phyloP scores from a whole-genome alignment of 2,113 vertebrate genomes.

The Calonectris borealis region DNA sequence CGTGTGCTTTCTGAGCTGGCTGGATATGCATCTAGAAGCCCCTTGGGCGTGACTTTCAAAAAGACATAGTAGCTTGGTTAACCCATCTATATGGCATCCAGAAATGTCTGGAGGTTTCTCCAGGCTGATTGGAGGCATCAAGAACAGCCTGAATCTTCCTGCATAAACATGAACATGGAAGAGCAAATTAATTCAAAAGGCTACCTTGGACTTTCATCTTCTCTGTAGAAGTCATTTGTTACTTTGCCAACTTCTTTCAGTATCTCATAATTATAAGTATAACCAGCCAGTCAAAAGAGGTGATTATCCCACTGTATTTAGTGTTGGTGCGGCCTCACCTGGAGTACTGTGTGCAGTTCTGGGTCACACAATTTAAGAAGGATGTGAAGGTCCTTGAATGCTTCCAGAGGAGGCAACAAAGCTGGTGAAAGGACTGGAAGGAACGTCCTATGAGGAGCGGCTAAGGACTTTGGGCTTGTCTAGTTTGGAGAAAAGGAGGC shows the following conservation, averaged over 20 bases:
- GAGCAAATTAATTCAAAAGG: neutral
- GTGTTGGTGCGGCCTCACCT: accelerated
- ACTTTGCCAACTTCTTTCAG: neutral
- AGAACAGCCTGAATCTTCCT: neutral
- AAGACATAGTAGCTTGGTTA: neutral
- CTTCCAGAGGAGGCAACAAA: neutral
- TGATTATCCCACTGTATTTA: neutral
- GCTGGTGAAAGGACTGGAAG: neutral
- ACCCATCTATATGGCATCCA: neutral
- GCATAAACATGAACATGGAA: neutral
- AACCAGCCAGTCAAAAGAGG: neutral
- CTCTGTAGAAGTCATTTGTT: neutral
- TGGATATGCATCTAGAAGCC: neutral
- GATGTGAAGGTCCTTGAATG: neutral
- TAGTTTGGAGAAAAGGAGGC: neutral
- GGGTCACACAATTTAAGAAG: neutral
- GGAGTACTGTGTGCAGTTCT: neutral
- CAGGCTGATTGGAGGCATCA: neutral
- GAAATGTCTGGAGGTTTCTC: neutral
- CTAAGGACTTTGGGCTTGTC: neutral
- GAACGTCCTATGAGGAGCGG: accelerated
- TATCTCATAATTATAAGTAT: neutral
- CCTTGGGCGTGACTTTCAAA: neutral
- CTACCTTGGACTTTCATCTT: neutral
- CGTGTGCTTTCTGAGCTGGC: neutral